Evolutionary conservation across 2,797 vertebrate species (phyloP), one percentile per base, ranked within the genome.

Genomic region (Threskiornis aethiopicus): DNA sequence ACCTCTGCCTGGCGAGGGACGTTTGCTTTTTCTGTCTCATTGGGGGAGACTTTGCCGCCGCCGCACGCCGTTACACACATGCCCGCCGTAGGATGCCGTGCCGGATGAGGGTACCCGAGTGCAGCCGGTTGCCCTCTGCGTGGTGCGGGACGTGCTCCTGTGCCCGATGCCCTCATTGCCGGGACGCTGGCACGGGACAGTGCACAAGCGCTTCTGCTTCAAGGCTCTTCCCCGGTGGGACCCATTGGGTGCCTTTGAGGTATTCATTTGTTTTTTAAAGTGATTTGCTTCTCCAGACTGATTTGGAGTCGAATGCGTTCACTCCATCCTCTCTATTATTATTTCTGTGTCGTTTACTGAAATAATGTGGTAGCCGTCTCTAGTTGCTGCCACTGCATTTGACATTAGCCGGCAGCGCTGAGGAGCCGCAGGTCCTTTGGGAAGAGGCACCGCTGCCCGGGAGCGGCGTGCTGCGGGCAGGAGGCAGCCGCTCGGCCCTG

Each of bases 21-120:
- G 1, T 29, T 28, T 8, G n/a, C 6, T 57, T 58, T 57, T 84
- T 28, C 16, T 24, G 12, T 39, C 61, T 91, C 14, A 2, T 5
- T 33, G 31, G 20, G 39, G 69, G 18, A 46, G 18, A 26, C 41
- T 20, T 57, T 29, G 41, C 46, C 1, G 7, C 16, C 3, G 1
- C 55, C 2, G 0, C 4, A 9, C 0, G 4, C 21, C 6, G 1
- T 28, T 24, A 28, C 8, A 9, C 16, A 15, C 6, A 0, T 1
- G 24, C 39, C 26, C 1, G 2, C 39, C 1, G 3, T 15, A 21
- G 90, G 78, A 24, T 47, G 58, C 46, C 0, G 9, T 20, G 29
- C 35, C 0, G 6, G 66, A 9, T 10, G 20, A 19, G 73, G 37
- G 67, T 18, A 42, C 58, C 35, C 2, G 33, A 22, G 26, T 3